Evolutionary conservation across 2,888 invertebrate species (phyloP).

Genomic region (Archips xylosteana): DNA sequence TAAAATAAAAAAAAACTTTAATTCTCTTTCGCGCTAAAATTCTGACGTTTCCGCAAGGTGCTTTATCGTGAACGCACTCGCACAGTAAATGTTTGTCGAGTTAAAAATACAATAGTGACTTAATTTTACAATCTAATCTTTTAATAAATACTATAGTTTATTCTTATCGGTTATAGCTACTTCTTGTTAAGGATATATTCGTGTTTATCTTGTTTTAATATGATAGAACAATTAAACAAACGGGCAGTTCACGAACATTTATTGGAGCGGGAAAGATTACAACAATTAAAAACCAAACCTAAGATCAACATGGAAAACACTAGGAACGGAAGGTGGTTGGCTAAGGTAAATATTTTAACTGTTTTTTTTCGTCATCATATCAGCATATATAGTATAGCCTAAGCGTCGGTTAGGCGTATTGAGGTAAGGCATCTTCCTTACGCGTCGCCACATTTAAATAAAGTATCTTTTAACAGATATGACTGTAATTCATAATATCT

Average conservation of each 20-base stretch:
- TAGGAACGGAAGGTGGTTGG: constrained; percentile 68
- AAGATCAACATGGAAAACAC: constrained; percentile 64
- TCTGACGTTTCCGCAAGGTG: constrained; percentile 21
- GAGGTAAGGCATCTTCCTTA: too few species aligned
- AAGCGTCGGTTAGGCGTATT: too few species aligned
- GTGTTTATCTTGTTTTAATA: constrained; percentile 44
- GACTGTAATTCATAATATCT: too few species aligned
- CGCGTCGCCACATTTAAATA: too few species aligned
- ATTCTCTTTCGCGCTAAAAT: constrained; percentile 11
- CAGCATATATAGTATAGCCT: too few species aligned
- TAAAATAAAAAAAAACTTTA: constrained; percentile 29
- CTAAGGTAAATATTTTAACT: constrained; percentile 58
- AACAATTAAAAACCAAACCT: constrained; percentile 61
- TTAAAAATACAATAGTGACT: constrained; percentile 17
- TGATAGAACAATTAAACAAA: constrained; percentile 75
- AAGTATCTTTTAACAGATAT: too few species aligned
- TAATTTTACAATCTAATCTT: constrained; percentile 17
- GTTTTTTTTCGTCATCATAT: too few species aligned
- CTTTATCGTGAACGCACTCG: constrained; percentile 9
- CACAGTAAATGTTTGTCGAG: background rate
- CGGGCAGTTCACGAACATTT: constrained; percentile 71
- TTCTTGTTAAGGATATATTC: constrained; percentile 19
- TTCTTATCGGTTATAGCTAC: constrained; percentile 17
- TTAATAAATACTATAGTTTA: background rate
- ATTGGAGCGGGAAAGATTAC: constrained; percentile 63